A percentile compares a stretch with the other conserved stretches of the same genome.
Evolutionary conservation across 2,797 vertebrate species (phyloP).

Genomic region (Artibeus lituratus): DNA sequence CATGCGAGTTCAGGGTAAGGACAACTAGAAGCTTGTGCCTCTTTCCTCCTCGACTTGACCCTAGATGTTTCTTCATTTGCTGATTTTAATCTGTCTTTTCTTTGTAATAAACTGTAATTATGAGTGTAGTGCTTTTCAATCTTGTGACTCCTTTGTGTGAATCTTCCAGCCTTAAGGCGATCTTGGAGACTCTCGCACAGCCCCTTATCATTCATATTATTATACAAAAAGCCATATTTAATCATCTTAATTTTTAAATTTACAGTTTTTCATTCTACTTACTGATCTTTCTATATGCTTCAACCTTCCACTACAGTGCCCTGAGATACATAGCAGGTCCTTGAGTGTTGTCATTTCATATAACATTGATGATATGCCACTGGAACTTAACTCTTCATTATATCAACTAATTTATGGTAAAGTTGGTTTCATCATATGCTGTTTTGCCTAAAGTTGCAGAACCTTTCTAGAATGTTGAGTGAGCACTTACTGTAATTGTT

Average conservation of each 20-base stretch:
- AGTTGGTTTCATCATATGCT: neutral
- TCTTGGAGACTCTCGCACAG: neutral
- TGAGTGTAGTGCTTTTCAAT: neutral
- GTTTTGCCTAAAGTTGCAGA: neutral
- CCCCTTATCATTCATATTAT: neutral
- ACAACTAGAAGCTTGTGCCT: neutral
- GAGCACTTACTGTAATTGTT: neutral
- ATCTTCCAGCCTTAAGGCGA: neutral
- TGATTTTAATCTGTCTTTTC: neutral
- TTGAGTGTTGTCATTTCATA: neutral
- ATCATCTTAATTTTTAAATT: neutral
- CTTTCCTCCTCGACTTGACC: neutral
- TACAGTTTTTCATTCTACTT: neutral
- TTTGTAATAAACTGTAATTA: neutral
- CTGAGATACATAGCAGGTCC: neutral
- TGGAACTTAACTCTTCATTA: neutral
- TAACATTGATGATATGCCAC: neutral
- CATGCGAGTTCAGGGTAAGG: neutral
- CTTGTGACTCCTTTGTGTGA: neutral
- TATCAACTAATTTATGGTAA: neutral
- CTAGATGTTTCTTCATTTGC: neutral
- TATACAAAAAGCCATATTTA: neutral
- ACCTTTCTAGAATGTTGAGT: neutral
- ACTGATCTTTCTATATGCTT: neutral
- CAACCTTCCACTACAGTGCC: neutral